Conservation (phyloP, 1,140 invertebrate species). For the Drosophila parabipectinata region DNA sequence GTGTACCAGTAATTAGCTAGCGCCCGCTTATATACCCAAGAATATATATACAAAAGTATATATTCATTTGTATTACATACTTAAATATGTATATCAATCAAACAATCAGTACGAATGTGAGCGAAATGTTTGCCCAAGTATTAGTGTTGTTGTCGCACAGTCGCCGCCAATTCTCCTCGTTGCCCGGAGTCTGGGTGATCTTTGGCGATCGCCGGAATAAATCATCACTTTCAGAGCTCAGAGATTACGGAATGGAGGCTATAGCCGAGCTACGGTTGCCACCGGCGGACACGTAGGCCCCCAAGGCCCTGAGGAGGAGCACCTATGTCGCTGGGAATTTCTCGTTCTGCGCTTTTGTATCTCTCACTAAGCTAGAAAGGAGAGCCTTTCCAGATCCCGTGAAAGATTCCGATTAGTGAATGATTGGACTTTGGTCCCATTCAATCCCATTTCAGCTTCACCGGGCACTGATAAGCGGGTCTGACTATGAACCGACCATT, state of each 20-base stretch:
- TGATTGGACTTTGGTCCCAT: conserved; percentile 46
- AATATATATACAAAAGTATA: neutral
- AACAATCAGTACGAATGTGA: conserved; percentile 9
- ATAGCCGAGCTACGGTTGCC: conserved; percentile 35
- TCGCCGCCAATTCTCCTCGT: conserved; percentile 18
- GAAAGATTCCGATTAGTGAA: conserved; percentile 21
- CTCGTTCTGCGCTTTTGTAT: neutral
- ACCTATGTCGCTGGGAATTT: conserved; percentile 4
- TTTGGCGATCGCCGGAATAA: conserved; percentile 53
- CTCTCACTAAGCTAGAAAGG: conserved; percentile 1
- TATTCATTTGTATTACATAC: neutral
- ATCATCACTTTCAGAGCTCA: conserved; percentile 44
- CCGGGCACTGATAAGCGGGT: conserved; percentile 53
- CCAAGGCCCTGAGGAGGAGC: neutral
- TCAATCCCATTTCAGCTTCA: conserved; percentile 62
- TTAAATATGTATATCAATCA: conserved; percentile 12
- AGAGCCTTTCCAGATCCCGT: conserved; percentile 5
- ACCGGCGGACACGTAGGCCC: conserved; percentile 20
- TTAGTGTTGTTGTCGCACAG: conserved; percentile 32
- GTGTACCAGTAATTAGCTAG: conserved; percentile 34
- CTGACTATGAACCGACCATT: conserved; percentile 67
- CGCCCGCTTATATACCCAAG: neutral
- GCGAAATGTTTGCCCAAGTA: conserved; percentile 8
- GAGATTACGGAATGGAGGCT: conserved; percentile 40
- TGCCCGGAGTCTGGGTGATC: conserved; percentile 30